These are phyloP conservation scores for Augochlorella aurata DNA, from an alignment of 2,888 invertebrate genomes.

Conservation along the genomic window DNA sequence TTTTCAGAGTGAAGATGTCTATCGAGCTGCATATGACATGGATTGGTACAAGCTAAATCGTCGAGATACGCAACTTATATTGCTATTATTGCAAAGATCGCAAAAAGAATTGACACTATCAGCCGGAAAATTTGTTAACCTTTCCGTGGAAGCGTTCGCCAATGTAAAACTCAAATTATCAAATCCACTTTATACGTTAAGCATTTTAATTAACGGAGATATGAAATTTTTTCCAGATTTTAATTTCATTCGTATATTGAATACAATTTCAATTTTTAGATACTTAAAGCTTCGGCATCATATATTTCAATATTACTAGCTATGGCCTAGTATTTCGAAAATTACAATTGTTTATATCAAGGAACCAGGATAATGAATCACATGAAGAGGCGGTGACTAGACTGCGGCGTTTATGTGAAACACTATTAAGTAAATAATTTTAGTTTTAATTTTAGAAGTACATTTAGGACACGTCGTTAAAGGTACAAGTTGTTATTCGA, in stretches of 20 bases:
- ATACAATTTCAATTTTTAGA: neutral
- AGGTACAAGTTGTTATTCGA: no score
- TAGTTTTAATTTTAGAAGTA: no score
- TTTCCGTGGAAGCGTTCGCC: neutral
- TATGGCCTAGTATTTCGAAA: neutral
- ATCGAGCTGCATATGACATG: neutral
- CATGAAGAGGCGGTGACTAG: neutral
- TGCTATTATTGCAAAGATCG: neutral
- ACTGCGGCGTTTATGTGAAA: no score
- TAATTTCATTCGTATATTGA: neutral
- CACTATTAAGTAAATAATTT: no score
- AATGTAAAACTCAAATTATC: neutral
- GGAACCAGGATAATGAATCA: neutral
- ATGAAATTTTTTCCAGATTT: no score
- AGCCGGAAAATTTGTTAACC: neutral
- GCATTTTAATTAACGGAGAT: no score
- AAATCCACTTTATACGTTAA: neutral
- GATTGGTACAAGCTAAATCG: neutral
- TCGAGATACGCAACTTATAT: neutral
- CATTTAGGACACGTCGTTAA: no score
- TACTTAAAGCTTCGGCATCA: neutral
- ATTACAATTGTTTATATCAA: neutral
- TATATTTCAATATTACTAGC: neutral
- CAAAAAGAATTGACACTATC: neutral
- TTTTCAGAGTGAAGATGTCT: neutral